Percentiles rank a stretch among this genome's conserved stretches.
Evolutionary conservation across 2,113 vertebrate genomes (phyloP).

Genomic region (Symphodus melops): DNA sequence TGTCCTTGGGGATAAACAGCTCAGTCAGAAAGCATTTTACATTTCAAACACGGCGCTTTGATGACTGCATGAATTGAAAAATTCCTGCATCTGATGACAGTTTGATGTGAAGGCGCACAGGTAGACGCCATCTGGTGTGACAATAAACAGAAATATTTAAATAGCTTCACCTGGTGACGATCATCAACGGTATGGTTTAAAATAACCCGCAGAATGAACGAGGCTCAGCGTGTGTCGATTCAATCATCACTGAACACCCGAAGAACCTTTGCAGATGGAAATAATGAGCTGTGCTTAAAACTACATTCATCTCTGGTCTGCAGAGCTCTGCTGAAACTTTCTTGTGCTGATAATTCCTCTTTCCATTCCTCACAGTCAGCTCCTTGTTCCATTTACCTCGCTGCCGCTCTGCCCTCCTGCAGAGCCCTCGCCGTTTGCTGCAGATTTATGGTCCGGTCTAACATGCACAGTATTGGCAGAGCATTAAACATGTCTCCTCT

Average conservation of each 20-base stretch:
- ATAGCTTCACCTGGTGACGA: slow-evolving; percentile 23
- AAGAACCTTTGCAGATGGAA: slow-evolving; percentile 27
- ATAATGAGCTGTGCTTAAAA: slow-evolving; percentile 49
- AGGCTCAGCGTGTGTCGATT: slow-evolving; percentile 45
- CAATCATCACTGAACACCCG: slow-evolving; percentile 37
- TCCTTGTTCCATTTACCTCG: slow-evolving; percentile 66
- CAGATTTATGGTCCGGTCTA: slow-evolving; percentile 81
- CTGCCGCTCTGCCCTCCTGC: slow-evolving; percentile 55
- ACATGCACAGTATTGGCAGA: slow-evolving; percentile 85
- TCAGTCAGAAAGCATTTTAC: slow-evolving; percentile 9
- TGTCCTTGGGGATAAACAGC: slow-evolving; percentile 22
- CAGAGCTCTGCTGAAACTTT: slow-evolving; percentile 56
- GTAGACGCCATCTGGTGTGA: slow-evolving; percentile 52
- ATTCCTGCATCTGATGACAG: slow-evolving; percentile 17
- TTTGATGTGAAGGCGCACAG: slow-evolving; percentile 27
- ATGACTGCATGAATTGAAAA: slow-evolving; percentile 44
- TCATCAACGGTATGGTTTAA: slow-evolving; percentile 34
- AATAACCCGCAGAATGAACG: slow-evolving; percentile 8
- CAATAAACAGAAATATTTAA: slow-evolving; percentile 48
- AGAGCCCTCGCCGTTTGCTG: slow-evolving; percentile 65
- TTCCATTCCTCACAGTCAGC: slow-evolving; percentile 64
- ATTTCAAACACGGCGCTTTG: slow-evolving; percentile 21
- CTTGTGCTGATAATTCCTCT: slow-evolving; percentile 60
- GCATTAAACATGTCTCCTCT: slow-evolving; percentile 86
- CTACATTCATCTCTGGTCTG: slow-evolving; percentile 39